A percentile compares a stretch with the other conserved stretches of the same genome.
These are phyloP conservation scores for Rhingia campestris DNA, from an alignment of 2,888 invertebrate species.

Conservation along the genomic window DNA sequence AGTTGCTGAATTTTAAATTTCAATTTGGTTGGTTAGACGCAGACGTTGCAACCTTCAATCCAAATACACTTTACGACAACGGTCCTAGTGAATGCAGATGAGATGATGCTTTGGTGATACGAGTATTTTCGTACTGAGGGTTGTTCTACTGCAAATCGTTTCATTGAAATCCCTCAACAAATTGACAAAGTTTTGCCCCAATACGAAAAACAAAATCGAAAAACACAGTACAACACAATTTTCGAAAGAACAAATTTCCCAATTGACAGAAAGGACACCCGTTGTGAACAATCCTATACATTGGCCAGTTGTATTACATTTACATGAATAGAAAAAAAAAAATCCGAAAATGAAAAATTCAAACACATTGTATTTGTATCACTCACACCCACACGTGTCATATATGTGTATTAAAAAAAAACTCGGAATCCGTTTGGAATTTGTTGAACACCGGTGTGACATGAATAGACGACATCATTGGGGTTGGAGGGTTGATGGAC, in stretches of 20 bases:
- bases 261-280: constrained; percentile 57
- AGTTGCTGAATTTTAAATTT: constrained; percentile 53
- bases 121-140: not conserved
- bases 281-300: constrained; percentile 14
- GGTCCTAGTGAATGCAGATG: not conserved
- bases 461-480: constrained; percentile 15
- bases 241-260: constrained; percentile 38
- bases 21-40: constrained; percentile 44
- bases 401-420: constrained; percentile 29
- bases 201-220: constrained; percentile 8
- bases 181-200: constrained; percentile 42
- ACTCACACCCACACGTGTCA: constrained; percentile 19
- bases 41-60: constrained; percentile 33
- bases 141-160: constrained; percentile 9
- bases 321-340: constrained; percentile 41
- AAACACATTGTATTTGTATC: constrained; percentile 3
- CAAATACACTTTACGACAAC: constrained; percentile 8
- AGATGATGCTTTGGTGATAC: constrained; percentile 3
- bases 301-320: constrained; percentile 59
- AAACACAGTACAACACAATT: constrained; percentile 20
- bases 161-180: constrained; percentile 39
- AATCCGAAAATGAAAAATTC: not conserved
- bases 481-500: not conserved
- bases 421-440: constrained; percentile 28
- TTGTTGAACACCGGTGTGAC: constrained; percentile 32